phyloP scores from a whole-genome alignment of 2,113 vertebrate genomes.

The Platanista minor region DNA sequence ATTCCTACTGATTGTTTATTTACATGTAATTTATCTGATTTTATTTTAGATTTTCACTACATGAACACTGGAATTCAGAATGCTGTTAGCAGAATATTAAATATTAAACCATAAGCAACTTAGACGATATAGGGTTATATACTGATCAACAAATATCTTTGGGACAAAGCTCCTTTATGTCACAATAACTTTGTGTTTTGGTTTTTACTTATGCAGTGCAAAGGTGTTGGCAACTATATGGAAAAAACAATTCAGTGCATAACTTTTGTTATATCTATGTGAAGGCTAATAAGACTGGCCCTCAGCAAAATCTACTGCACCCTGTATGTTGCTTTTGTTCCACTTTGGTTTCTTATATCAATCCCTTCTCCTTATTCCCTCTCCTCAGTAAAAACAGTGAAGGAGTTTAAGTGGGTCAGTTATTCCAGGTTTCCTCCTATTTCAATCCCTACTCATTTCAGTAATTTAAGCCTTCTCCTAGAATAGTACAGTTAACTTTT shows the following conservation, averaged over 20 bases:
- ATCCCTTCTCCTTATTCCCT: not conserved
- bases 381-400: not conserved
- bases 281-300: not conserved
- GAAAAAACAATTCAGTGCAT: not conserved
- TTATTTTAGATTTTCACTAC: not conserved
- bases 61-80: not conserved
- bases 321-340: not conserved
- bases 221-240: not conserved
- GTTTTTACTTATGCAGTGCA: not conserved
- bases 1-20: not conserved
- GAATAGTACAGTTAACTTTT: not conserved
- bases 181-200: not conserved
- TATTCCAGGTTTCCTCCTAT: not conserved
- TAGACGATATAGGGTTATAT: not conserved
- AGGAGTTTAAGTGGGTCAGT: not conserved
- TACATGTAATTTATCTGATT: constrained; percentile 32
- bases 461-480: not conserved
- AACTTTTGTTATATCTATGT: not conserved
- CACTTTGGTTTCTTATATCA: not conserved
- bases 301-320: not conserved
- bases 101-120: not conserved
- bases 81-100: not conserved
- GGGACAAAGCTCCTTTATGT: not conserved
- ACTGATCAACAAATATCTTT: not conserved
- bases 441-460: not conserved